phyloP scores from a whole-genome alignment of 2,888 invertebrate species.

The Candidula unifasciata region DNA sequence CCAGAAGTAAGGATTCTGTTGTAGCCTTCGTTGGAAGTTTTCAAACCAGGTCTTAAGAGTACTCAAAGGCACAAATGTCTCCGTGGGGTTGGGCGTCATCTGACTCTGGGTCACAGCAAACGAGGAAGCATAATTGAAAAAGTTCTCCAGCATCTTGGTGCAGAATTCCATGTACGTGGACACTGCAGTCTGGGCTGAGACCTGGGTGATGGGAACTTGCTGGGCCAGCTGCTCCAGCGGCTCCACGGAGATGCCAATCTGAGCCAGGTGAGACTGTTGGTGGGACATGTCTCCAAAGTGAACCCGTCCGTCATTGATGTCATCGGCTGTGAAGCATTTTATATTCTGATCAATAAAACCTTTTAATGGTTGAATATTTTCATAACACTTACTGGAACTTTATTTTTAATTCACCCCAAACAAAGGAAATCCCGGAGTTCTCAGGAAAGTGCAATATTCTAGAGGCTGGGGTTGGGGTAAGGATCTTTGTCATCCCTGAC shows the following conservation, averaged over 20 bases:
- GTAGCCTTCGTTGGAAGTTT: slow-evolving; percentile 91
- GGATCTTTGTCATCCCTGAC: too few relatives aligned
- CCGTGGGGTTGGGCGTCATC: slow-evolving; percentile 87
- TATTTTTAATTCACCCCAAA: too few relatives aligned
- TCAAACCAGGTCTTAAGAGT: slow-evolving; percentile 95
- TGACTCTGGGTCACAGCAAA: slow-evolving; percentile 89
- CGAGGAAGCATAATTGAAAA: slow-evolving; percentile 94
- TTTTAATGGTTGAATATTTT: too few relatives aligned
- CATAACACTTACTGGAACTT: too few relatives aligned
- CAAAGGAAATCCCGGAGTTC: too few relatives aligned
- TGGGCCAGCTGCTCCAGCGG: slow-evolving; percentile 81
- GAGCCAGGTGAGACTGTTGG: slow-evolving; percentile 86
- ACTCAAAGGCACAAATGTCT: slow-evolving; percentile 91
- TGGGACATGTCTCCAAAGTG: slow-evolving; percentile 57
- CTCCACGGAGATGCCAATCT: slow-evolving; percentile 95
- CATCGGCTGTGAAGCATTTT: slow-evolving; percentile 25
- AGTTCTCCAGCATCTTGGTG: slow-evolving; percentile 94
- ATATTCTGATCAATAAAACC: too few relatives aligned
- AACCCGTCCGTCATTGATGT: slow-evolving; percentile 14
- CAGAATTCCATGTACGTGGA: slow-evolving; percentile 80
- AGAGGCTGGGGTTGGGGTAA: too few relatives aligned
- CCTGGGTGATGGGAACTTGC: slow-evolving; percentile 79
- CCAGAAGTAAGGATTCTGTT: slow-evolving; percentile 96
- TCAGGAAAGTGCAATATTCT: too few relatives aligned
- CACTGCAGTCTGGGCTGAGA: slow-evolving; percentile 66